A percentile compares a stretch with the other conserved stretches of the same genome.
Conservation (phyloP, 2,888 invertebrate genomes). For the Cerceris rybyensis region DNA sequence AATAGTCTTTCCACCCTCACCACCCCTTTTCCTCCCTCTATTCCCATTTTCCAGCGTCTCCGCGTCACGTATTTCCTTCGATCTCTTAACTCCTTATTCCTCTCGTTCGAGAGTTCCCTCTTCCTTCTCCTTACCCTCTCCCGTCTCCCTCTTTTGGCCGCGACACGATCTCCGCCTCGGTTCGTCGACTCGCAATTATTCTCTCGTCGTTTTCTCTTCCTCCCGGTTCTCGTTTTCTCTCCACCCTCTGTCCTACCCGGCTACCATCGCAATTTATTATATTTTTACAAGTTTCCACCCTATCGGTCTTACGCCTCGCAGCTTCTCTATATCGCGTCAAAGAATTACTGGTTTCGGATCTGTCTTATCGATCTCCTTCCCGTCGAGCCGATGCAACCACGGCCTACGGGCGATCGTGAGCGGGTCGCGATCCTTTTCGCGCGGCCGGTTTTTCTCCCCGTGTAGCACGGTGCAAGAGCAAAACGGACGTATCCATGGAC, state of each 20-base stretch:
- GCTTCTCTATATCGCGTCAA: slow-evolving; percentile 17
- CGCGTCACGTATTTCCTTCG: too few relatives aligned
- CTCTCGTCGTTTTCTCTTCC: slow-evolving; percentile 4
- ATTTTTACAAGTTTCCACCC: slow-evolving; percentile 48
- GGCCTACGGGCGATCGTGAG: slow-evolving; percentile 43
- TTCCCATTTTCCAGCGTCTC: too few relatives aligned
- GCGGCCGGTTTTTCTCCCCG: slow-evolving; percentile 48
- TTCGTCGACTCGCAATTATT: slow-evolving; percentile 34
- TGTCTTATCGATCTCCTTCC: slow-evolving; percentile 46
- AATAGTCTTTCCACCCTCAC: background rate
- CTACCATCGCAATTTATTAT: slow-evolving; percentile 43
- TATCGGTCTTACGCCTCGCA: slow-evolving; percentile 41
- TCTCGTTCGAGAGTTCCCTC: too few relatives aligned
- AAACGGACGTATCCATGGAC: slow-evolving; percentile 22
- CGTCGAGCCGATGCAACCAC: slow-evolving; percentile 23
- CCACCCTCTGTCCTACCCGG: background rate
- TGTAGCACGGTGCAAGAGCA: slow-evolving; percentile 24
- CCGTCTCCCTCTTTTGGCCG: background rate
- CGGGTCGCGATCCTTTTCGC: slow-evolving; percentile 50
- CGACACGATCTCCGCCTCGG: background rate
- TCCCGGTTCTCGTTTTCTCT: background rate
- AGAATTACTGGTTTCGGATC: slow-evolving; percentile 45
- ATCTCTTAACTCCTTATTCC: too few relatives aligned
- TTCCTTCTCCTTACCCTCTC: background rate
- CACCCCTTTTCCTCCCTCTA: too few relatives aligned